Evolutionary conservation across 2,113 vertebrate genomes (phyloP).

Genomic region (Pyrgilauda ruficollis): DNA sequence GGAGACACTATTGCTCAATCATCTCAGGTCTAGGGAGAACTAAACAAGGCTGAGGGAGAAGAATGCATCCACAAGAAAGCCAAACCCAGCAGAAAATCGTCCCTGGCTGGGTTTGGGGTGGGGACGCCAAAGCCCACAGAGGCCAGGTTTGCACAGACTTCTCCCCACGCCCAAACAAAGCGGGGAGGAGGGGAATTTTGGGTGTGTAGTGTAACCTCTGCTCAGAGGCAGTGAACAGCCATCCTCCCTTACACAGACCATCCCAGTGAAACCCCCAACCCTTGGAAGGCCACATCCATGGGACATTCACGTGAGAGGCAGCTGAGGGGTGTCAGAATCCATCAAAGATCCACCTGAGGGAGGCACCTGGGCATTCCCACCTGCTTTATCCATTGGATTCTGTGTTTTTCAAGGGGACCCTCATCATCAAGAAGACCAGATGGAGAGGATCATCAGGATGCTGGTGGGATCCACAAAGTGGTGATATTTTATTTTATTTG

Average conservation of each 20-base stretch:
- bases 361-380: not conserved
- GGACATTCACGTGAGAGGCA: not conserved
- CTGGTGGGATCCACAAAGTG: rapidly evolving
- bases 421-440: not conserved
- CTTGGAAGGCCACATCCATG: rapidly evolving
- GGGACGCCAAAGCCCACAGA: not conserved
- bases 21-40: not conserved
- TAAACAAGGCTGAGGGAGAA: not conserved
- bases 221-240: not conserved
- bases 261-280: not conserved
- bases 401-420: not conserved
- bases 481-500: not conserved
- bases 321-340: not conserved
- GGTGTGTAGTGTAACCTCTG: not conserved
- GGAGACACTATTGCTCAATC: not conserved
- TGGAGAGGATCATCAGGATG: not conserved
- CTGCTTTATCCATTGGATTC: not conserved
- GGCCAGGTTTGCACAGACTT: not conserved
- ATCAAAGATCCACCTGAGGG: not conserved
- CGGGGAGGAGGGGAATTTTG: not conserved
- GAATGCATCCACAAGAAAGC: not conserved
- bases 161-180: not conserved
- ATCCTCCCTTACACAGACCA: not conserved
- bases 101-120: not conserved
- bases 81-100: not conserved